Evolutionary conservation across 2,113 vertebrate species (phyloP).

Genomic region (Antidorcas marsupialis): DNA sequence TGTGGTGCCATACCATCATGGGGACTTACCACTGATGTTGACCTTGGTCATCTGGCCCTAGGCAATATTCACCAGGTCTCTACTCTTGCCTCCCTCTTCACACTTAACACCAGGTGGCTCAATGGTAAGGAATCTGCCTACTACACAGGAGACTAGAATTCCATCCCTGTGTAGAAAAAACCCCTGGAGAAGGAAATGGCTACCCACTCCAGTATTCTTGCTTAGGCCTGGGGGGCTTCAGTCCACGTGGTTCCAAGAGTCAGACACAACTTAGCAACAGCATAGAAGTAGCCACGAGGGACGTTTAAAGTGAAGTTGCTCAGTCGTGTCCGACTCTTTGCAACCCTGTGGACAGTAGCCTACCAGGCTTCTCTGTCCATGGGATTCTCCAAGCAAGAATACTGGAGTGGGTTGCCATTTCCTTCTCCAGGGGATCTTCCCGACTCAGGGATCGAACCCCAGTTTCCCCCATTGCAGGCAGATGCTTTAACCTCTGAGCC

Average conservation of each 20-base stretch:
- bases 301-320: too few species aligned
- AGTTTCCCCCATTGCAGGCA: too few species aligned
- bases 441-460: fast-evolving
- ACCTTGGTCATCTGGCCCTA: not conserved
- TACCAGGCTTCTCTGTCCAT: too few species aligned
- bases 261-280: not conserved
- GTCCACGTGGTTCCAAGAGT: not conserved
- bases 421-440: too few species aligned
- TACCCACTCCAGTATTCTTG: not conserved
- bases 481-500: too few species aligned
- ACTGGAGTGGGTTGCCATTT: too few species aligned
- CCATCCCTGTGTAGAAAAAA: not conserved
- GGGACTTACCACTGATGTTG: not conserved
- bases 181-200: not conserved
- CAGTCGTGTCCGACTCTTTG: too few species aligned
- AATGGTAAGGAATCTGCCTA: not conserved
- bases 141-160: not conserved
- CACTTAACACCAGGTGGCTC: not conserved
- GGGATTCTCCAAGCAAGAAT: too few species aligned
- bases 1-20: not conserved
- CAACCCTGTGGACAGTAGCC: too few species aligned
- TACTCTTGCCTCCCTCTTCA: not conserved
- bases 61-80: not conserved
- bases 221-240: not conserved
- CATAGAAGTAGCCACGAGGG: fast-evolving